These are phyloP conservation scores for Corella eumyota DNA, from an alignment of 23 tunicate genomes.

Conservation along the genomic window DNA sequence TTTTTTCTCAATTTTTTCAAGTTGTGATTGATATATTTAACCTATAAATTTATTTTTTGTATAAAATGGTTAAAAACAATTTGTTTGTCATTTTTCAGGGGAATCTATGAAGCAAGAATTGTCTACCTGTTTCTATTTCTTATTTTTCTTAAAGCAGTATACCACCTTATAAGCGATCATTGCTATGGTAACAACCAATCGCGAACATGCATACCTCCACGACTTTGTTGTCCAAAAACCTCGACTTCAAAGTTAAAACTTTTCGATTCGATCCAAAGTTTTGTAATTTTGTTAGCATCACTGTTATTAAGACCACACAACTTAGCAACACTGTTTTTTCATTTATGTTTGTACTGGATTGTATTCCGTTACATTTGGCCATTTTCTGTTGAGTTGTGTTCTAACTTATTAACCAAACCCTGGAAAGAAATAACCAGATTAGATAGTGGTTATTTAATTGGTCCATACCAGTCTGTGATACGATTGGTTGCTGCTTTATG, in stretches of 20 bases:
- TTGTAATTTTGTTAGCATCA: slow-evolving; percentile 29
- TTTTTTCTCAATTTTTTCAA: too few species aligned
- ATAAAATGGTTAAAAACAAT: too few species aligned
- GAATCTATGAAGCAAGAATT: slow-evolving; percentile 15
- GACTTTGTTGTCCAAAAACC: background rate
- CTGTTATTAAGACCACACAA: slow-evolving; percentile 64
- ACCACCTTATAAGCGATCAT: slow-evolving; percentile 4
- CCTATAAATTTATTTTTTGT: too few species aligned
- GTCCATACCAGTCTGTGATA: slow-evolving; percentile 3
- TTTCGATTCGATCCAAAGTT: slow-evolving; percentile 30
- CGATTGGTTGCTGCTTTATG: slow-evolving; percentile 27
- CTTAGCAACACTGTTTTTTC: slow-evolving; percentile 26
- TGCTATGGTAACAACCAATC: slow-evolving; percentile 4
- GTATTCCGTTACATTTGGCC: slow-evolving; percentile 65
- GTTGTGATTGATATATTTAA: too few species aligned
- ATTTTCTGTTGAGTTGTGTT: slow-evolving; percentile 35
- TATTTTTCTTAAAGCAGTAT: slow-evolving; percentile 6
- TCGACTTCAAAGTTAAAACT: slow-evolving; percentile 9
- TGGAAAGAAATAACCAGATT: too few species aligned
- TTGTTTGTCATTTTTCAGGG: slow-evolving; percentile 9
- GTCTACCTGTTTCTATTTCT: slow-evolving; percentile 13
- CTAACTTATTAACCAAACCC: too few species aligned
- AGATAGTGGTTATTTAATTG: too few species aligned
- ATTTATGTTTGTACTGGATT: slow-evolving; percentile 35
- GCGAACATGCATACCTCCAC: slow-evolving; percentile 9